These are phyloP conservation scores for Sebastolobus altivelis DNA, from an alignment of 2,797 vertebrate genomes.

Conservation along the genomic window DNA sequence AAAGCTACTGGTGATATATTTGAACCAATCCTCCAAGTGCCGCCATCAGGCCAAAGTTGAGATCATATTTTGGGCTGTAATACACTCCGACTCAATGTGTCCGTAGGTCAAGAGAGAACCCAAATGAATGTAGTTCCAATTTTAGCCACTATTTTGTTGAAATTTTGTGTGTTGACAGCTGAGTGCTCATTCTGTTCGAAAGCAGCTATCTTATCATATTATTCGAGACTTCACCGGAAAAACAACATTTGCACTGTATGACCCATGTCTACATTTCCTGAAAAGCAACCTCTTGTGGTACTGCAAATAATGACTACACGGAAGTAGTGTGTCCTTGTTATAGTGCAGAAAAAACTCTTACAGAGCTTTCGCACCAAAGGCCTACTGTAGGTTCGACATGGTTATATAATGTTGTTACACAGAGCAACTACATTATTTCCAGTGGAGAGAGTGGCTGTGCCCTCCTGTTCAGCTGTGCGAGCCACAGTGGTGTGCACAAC, in stretches of 20 bases:
- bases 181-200: slow-evolving; percentile 13
- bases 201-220: slow-evolving; percentile 4
- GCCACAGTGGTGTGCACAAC: neutral
- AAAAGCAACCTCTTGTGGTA: slow-evolving; percentile 10
- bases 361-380: neutral
- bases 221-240: neutral
- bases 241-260: slow-evolving; percentile 17
- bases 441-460: neutral
- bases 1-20: neutral
- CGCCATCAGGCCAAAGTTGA: neutral
- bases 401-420: neutral
- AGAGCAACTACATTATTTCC: neutral
- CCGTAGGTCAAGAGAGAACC: neutral
- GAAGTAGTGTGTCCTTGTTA: slow-evolving; percentile 24
- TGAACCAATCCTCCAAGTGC: neutral
- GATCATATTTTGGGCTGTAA: neutral
- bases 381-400: neutral
- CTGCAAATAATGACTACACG: slow-evolving; percentile 13
- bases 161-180: slow-evolving; percentile 2
- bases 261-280: slow-evolving; percentile 24
- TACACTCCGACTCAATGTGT: neutral
- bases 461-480: neutral
- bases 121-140: neutral
- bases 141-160: neutral
- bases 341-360: neutral